Evolutionary conservation across 2,113 vertebrate species (phyloP).

Genomic region (Macrotis lagotis): DNA sequence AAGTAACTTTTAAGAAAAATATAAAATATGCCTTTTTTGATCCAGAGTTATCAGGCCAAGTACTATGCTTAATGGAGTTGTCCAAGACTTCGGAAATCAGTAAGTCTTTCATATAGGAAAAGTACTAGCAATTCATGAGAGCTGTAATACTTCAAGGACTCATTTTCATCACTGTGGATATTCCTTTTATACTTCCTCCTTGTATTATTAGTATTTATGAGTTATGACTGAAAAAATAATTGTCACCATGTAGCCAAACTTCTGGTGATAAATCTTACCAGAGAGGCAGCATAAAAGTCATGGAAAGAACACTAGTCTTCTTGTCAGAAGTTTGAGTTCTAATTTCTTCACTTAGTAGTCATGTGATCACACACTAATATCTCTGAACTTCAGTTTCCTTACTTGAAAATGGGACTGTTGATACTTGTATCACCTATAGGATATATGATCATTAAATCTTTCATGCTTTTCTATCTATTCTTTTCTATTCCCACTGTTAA

Average conservation of each 20-base stretch:
- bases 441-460: background rate
- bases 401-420: background rate
- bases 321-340: background rate
- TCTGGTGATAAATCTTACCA: background rate
- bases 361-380: background rate
- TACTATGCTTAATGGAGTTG: background rate
- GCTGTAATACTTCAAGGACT: background rate
- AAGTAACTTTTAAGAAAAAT: background rate
- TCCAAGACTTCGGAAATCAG: background rate
- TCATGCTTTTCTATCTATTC: background rate
- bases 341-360: background rate
- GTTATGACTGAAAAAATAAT: background rate
- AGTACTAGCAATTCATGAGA: background rate
- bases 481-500: background rate
- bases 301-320: background rate
- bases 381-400: background rate
- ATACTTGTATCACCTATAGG: background rate
- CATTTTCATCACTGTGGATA: background rate
- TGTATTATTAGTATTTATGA: background rate
- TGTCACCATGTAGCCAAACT: background rate
- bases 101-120: background rate
- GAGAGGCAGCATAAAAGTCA: background rate
- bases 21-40: conserved; percentile 16
- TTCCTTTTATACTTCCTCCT: background rate
- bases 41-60: conserved; percentile 14